These are phyloP conservation scores for Sclerodermus sp. DNA, from an alignment of 2,888 invertebrate genomes.

Conservation along the genomic window DNA sequence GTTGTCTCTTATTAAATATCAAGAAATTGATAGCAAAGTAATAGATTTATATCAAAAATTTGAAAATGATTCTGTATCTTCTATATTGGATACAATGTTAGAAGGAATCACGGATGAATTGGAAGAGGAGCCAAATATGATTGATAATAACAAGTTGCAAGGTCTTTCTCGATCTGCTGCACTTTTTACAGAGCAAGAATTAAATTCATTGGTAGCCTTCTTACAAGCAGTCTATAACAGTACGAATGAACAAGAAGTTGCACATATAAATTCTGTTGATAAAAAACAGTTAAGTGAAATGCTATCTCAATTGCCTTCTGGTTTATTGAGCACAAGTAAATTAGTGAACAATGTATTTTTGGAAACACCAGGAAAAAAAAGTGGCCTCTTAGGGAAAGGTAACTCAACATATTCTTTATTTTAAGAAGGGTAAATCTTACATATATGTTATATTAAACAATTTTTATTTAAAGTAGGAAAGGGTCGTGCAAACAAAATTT, in stretches of 20 bases:
- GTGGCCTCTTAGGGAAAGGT: slow-evolving; percentile 57
- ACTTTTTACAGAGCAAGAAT: slow-evolving; percentile 69
- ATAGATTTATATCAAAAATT: slow-evolving; percentile 79
- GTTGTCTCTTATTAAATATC: slow-evolving; percentile 82
- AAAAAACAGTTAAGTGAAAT: slow-evolving; percentile 59
- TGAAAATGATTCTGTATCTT: slow-evolving; percentile 77
- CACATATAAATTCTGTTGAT: slow-evolving; percentile 47
- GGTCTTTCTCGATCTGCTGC: slow-evolving; percentile 68
- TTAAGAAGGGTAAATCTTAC: not conserved
- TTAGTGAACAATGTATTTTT: slow-evolving; percentile 28
- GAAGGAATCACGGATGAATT: slow-evolving; percentile 57
- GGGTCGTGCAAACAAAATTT: slow-evolving; percentile 36
- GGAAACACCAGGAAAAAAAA: slow-evolving; percentile 46
- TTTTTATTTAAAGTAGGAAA: slow-evolving; percentile 27
- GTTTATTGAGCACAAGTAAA: slow-evolving; percentile 32
- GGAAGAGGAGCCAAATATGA: slow-evolving; percentile 59
- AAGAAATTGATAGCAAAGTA: slow-evolving; percentile 74
- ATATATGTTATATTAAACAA: slow-evolving; percentile 1
- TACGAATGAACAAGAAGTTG: slow-evolving; percentile 37
- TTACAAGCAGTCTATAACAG: slow-evolving; percentile 58
- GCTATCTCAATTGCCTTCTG: slow-evolving; percentile 56
- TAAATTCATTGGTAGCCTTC: slow-evolving; percentile 65
- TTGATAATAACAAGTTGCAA: slow-evolving; percentile 59
- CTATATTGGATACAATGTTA: slow-evolving; percentile 74
- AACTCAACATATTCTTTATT: slow-evolving; percentile 2